phyloP scores from a whole-genome alignment of 2,113 vertebrate genomes.

The Pan paniscus region DNA sequence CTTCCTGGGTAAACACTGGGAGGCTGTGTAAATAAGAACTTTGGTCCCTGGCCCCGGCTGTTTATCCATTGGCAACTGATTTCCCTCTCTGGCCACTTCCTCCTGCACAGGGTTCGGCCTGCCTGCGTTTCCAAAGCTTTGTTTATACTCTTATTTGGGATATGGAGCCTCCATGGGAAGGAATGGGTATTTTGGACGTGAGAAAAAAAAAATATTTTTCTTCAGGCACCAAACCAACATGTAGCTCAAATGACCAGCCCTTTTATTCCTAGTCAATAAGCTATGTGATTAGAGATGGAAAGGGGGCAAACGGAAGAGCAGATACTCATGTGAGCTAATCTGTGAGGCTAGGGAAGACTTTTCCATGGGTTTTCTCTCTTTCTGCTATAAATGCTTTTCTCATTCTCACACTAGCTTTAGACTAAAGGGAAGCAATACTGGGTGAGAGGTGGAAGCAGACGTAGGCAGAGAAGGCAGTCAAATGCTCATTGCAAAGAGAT shows the following conservation, averaged over 20 bases:
- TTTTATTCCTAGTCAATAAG: background rate
- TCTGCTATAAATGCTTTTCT: background rate
- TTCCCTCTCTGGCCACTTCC: background rate
- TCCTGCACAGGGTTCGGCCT: background rate
- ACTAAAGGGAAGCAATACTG: background rate
- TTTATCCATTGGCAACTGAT: background rate
- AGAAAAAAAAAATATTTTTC: conserved; percentile 35
- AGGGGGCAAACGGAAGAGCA: background rate
- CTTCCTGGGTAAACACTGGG: conserved; percentile 28
- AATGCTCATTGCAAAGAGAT: background rate
- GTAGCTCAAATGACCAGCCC: background rate
- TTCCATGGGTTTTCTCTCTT: background rate
- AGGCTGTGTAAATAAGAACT: conserved; percentile 64
- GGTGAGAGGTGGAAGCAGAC: background rate
- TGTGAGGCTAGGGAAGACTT: background rate
- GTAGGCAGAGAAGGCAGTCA: background rate
- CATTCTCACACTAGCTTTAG: background rate
- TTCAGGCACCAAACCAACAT: conserved; percentile 5
- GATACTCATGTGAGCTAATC: background rate
- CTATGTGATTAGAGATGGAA: background rate
- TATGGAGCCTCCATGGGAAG: background rate
- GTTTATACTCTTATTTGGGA: background rate
- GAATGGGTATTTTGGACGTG: conserved; percentile 6
- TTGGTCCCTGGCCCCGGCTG: conserved; percentile 45
- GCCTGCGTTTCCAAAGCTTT: conserved; percentile 1